Evolutionary conservation across 2,888 invertebrate genomes (phyloP).

Genomic region (Synergus japonicus): DNA sequence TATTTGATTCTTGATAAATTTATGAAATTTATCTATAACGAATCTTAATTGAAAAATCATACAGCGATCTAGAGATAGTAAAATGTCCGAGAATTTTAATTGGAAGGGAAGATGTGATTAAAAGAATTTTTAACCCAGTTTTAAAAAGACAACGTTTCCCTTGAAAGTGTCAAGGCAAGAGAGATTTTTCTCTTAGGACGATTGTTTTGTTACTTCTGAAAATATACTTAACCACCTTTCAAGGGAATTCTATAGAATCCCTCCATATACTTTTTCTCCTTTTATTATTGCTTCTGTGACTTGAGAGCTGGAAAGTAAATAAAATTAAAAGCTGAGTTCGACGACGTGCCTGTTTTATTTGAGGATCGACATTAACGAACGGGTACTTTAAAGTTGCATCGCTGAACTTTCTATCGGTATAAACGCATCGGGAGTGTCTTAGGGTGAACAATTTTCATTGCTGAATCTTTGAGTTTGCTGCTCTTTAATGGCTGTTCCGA

Average conservation of each 20-base stretch:
- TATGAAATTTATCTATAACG: too few relatives aligned
- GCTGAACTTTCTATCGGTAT: slow-evolving; percentile 23
- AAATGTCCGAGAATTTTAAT: background rate
- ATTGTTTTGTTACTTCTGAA: background rate
- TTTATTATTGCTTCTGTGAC: background rate
- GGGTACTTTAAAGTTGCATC: slow-evolving; percentile 22
- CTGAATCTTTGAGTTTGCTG: background rate
- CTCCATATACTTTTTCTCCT: background rate
- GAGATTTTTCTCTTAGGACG: background rate
- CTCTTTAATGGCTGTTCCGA: background rate
- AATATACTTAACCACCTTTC: background rate
- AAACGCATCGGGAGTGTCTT: slow-evolving; percentile 16
- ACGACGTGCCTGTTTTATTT: slow-evolving; percentile 14
- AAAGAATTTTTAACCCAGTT: background rate
- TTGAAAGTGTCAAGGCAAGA: background rate
- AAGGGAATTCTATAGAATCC: background rate
- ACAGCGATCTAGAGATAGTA: background rate
- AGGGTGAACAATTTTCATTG: background rate
- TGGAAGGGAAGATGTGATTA: background rate
- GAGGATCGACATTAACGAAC: slow-evolving; percentile 24
- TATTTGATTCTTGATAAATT: background rate
- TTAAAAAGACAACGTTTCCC: too few relatives aligned
- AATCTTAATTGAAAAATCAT: slow-evolving; percentile 2
- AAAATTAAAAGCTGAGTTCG: slow-evolving; percentile 20
- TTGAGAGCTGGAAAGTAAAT: slow-evolving; percentile 15